phyloP scores from a whole-genome alignment of 92 coral and sea anemone species.

The Parazoanthus atlanticus region DNA sequence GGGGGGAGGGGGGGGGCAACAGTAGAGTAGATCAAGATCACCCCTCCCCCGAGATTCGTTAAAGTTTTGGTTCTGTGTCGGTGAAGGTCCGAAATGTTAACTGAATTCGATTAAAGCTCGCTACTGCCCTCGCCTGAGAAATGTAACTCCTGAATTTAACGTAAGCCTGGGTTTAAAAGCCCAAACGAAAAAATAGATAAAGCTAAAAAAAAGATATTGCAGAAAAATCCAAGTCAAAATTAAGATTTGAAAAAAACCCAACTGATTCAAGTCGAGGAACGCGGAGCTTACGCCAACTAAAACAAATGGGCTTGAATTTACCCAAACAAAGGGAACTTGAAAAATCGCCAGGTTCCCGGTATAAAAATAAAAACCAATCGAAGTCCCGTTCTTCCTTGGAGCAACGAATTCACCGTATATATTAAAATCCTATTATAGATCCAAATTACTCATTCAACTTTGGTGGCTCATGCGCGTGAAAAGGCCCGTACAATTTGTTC shows the following conservation, averaged over 20 bases:
- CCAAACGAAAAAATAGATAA: too few relatives aligned
- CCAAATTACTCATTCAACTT: not conserved
- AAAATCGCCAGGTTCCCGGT: not conserved
- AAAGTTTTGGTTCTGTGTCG: too few relatives aligned
- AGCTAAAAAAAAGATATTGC: not conserved
- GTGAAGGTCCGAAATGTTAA: too few relatives aligned
- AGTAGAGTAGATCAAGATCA: too few relatives aligned
- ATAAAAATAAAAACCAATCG: constrained; percentile 29
- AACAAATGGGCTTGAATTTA: constrained; percentile 23
- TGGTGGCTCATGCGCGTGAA: not conserved
- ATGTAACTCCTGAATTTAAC: too few relatives aligned
- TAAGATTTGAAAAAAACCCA: too few relatives aligned
- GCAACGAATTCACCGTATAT: constrained; percentile 27
- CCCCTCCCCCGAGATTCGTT: too few relatives aligned
- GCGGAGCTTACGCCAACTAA: not conserved
- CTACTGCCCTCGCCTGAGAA: too few relatives aligned
- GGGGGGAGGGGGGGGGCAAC: too few relatives aligned
- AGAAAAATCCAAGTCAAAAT: not conserved
- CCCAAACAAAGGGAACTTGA: constrained; percentile 31
- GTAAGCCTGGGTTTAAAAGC: too few relatives aligned
- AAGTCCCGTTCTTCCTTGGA: not conserved
- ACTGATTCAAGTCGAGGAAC: not conserved
- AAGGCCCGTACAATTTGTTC: not conserved
- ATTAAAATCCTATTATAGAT: constrained; percentile 41
- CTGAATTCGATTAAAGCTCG: too few relatives aligned